Evolutionary conservation across 30 jellyfish, hydroid and myxozoan species (phyloP).

Genomic region (Pelagia noctiluca): DNA sequence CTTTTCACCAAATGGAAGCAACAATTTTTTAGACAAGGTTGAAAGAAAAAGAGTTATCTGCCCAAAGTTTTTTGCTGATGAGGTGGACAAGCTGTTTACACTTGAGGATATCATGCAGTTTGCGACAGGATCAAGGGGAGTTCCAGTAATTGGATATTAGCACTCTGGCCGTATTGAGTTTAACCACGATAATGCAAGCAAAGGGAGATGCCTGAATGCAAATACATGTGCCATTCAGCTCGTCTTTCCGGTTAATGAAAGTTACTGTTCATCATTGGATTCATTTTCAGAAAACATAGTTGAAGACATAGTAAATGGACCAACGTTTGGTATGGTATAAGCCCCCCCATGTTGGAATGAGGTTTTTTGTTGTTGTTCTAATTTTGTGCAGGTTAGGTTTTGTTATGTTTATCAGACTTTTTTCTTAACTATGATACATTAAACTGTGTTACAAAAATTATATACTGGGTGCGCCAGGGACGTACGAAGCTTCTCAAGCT

Average conservation of each 20-base stretch:
- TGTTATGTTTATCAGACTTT: constrained; percentile 7
- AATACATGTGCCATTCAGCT: constrained; percentile 8
- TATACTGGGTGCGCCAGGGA: no score
- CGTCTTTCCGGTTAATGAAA: not conserved
- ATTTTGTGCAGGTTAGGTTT: constrained; percentile 15
- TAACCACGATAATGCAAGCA: constrained; percentile 17
- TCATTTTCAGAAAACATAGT: constrained; percentile 17
- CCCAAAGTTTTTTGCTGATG: constrained; percentile 16
- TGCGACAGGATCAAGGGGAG: constrained; percentile 32
- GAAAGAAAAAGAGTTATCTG: constrained; percentile 22
- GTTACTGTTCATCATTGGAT: constrained; percentile 14
- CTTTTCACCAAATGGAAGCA: constrained; percentile 8
- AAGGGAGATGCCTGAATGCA: constrained; percentile 12
- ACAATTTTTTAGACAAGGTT: constrained; percentile 16
- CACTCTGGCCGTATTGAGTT: constrained; percentile 14
- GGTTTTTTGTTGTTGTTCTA: constrained; percentile 2
- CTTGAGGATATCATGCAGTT: constrained; percentile 40
- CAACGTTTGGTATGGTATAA: constrained; percentile 11
- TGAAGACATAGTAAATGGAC: constrained; percentile 12
- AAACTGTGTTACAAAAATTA: not conserved
- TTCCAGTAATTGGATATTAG: constrained; percentile 23
- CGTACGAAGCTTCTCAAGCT: no score
- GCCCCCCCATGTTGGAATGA: constrained; percentile 16
- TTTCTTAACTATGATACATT: not conserved
- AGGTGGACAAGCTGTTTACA: constrained; percentile 23